phyloP scores from a whole-genome alignment of 2,113 vertebrate genomes.

The Lepidothrix coronata region DNA sequence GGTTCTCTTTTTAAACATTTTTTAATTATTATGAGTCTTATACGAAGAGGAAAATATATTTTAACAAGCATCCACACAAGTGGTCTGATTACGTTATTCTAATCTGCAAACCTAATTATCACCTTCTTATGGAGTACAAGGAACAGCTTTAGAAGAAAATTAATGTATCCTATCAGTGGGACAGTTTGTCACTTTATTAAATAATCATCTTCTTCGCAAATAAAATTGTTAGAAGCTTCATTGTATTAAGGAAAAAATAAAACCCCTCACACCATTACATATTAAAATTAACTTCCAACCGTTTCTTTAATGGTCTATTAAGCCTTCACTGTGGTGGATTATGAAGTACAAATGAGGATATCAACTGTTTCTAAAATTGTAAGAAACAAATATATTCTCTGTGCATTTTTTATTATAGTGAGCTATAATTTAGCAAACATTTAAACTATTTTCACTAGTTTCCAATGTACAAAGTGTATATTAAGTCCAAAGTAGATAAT shows the following conservation, averaged over 20 bases:
- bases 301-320: slow-evolving; percentile 69
- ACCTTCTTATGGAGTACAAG: slow-evolving; percentile 85
- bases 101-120: slow-evolving; percentile 99
- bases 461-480: background rate
- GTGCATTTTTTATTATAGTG: background rate
- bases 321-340: slow-evolving; percentile 52
- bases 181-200: slow-evolving; percentile 92
- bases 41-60: slow-evolving; percentile 81
- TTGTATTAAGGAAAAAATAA: slow-evolving; percentile 68
- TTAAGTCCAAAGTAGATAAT: background rate
- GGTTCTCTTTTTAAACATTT: slow-evolving; percentile 64
- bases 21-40: slow-evolving; percentile 75
- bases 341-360: slow-evolving; percentile 58
- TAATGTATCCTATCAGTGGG: slow-evolving; percentile 94
- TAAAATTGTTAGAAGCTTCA: slow-evolving; percentile 74
- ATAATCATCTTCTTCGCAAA: slow-evolving; percentile 76
- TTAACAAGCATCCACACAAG: slow-evolving; percentile 84
- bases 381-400: slow-evolving; percentile 29
- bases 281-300: slow-evolving; percentile 74
- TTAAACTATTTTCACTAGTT: background rate
- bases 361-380: slow-evolving; percentile 53
- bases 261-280: slow-evolving; percentile 45
- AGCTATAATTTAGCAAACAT: slow-evolving; percentile 12
- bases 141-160: slow-evolving; percentile 90
- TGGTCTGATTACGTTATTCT: slow-evolving; percentile 90